These are phyloP conservation scores for Desmophyllum pertusum DNA, from an alignment of 92 coral and sea anemone genomes.

Conservation along the genomic window DNA sequence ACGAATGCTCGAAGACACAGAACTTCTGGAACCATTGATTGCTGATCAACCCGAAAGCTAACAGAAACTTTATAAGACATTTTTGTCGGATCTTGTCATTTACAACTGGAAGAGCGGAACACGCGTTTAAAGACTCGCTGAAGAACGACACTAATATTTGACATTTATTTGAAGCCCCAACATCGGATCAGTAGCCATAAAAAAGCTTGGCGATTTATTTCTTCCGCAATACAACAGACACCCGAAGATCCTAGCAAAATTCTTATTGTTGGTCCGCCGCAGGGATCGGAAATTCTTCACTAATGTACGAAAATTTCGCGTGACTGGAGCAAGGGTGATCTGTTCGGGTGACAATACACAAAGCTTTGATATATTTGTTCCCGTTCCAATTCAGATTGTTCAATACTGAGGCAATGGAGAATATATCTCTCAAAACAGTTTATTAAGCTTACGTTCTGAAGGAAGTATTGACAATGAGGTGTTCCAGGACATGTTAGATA, in stretches of 20 bases:
- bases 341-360: not conserved
- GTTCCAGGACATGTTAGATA: slow-evolving; percentile 29
- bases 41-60: slow-evolving; percentile 1
- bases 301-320: slow-evolving; percentile 47
- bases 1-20: slow-evolving; percentile 24
- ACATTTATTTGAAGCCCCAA: no score
- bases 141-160: no score
- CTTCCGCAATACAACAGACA: no score
- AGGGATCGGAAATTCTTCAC: slow-evolving; percentile 58
- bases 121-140: no score
- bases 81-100: slow-evolving; percentile 56
- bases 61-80: slow-evolving; percentile 39
- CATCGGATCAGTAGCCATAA: no score
- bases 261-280: no score
- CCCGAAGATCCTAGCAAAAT: no score
- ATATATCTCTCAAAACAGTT: slow-evolving; percentile 30
- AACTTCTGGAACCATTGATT: slow-evolving; percentile 34
- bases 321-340: slow-evolving; percentile 36
- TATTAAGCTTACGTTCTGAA: slow-evolving; percentile 4
- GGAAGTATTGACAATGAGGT: slow-evolving; percentile 15
- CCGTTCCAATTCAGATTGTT: slow-evolving; percentile 47
- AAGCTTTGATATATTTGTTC: slow-evolving; percentile 20
- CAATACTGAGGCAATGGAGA: slow-evolving; percentile 20
- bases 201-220: no score
- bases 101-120: no score